These are phyloP conservation scores for Sphenopsis melanotis DNA, from an alignment of 2,797 vertebrate genomes.

Conservation along the genomic window DNA sequence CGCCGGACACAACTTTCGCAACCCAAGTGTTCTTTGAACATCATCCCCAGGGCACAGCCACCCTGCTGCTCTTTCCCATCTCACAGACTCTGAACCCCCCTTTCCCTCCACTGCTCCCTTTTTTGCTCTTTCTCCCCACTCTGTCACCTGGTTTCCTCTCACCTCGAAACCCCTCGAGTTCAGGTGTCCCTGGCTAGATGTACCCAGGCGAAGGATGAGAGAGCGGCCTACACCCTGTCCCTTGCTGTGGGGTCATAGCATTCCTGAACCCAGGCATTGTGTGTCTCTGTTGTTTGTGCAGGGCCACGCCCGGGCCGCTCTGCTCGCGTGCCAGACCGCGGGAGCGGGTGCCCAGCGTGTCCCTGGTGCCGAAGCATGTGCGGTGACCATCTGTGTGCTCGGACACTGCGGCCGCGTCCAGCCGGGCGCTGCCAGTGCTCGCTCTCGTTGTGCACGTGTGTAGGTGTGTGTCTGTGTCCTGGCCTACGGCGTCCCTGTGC, in stretches of 20 bases:
- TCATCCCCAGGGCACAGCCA: conserved; percentile 5
- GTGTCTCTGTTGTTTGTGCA: conserved; percentile 5
- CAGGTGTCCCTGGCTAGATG: conserved; percentile 14
- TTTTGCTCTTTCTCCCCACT: conserved; percentile 6
- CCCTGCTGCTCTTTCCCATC: conserved; percentile 46
- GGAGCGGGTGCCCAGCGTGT: not conserved
- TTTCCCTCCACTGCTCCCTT: conserved; percentile 27
- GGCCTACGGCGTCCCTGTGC: not conserved
- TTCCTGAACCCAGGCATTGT: conserved; percentile 27
- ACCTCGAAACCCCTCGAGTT: not conserved
- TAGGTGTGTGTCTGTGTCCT: conserved; percentile 22
- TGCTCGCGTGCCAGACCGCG: not conserved
- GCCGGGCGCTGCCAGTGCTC: not conserved
- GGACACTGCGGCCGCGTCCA: not conserved
- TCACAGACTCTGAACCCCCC: conserved; percentile 59
- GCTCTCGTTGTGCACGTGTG: conserved; percentile 17
- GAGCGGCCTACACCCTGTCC: not conserved
- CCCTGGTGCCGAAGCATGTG: not conserved
- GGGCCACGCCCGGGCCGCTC: not conserved
- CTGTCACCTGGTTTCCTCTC: not conserved
- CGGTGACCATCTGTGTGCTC: not conserved
- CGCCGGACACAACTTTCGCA: conserved; percentile 92
- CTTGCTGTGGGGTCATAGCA: not conserved
- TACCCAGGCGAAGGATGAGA: not conserved
- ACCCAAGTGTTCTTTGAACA: conserved; percentile 87